Evolutionary conservation across 1,140 invertebrate genomes (phyloP).

Genomic region (Drosophila pseudoobscura): DNA sequence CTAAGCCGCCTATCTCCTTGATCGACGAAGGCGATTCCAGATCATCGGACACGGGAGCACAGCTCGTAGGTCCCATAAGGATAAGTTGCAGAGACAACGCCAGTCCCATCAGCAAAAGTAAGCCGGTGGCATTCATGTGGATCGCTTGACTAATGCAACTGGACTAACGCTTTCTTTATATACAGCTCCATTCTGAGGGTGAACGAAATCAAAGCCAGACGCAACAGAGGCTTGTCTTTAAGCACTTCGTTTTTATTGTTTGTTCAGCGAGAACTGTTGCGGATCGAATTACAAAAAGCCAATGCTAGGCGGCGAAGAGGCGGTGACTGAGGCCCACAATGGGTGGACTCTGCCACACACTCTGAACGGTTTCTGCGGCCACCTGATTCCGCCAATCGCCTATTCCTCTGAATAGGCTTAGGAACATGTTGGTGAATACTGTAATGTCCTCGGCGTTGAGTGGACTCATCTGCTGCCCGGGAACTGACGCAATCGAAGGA

Average conservation of each 20-base stretch:
- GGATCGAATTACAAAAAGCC: not conserved
- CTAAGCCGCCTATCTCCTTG: not conserved
- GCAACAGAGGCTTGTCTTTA: not conserved
- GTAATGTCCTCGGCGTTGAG: constrained; percentile 59
- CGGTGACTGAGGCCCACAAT: constrained; percentile 62
- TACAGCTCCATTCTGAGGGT: not conserved
- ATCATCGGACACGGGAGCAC: no score
- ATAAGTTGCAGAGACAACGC: not conserved
- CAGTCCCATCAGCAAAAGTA: not conserved
- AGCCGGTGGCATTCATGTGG: not conserved
- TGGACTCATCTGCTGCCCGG: constrained; percentile 26
- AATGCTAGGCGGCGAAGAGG: constrained; percentile 44
- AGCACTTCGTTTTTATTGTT: constrained; percentile 6
- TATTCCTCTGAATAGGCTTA: constrained; percentile 52
- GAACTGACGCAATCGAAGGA: constrained; percentile 34
- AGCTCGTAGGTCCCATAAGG: not conserved
- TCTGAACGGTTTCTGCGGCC: constrained; percentile 59
- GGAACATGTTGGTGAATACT: constrained; percentile 62
- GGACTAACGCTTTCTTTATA: not conserved
- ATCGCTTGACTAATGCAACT: not conserved
- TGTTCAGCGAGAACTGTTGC: constrained; percentile 9
- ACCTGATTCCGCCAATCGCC: constrained; percentile 61
- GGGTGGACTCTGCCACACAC: constrained; percentile 68
- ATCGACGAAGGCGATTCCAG: not conserved
- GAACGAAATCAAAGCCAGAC: no score